phyloP scores from a whole-genome alignment of 2,888 invertebrate genomes.

The Agonopterix subpropinquella region DNA sequence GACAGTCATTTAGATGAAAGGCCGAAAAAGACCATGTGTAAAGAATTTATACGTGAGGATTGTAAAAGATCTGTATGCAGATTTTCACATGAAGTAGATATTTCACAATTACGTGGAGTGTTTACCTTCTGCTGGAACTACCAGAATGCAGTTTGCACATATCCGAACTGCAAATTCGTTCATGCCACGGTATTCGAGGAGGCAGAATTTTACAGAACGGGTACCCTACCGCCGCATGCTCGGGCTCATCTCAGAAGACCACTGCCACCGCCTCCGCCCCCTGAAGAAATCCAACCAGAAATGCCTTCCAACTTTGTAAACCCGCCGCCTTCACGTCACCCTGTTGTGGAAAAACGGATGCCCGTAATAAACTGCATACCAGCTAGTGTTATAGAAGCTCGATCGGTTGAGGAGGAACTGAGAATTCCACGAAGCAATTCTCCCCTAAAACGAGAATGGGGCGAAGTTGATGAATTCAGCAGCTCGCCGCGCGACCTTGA shows the following conservation, averaged over 20 bases:
- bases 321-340: constrained; percentile 9
- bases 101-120: constrained; percentile 36
- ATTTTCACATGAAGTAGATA: constrained; percentile 40
- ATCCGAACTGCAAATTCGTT: constrained; percentile 44
- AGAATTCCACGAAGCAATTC: constrained; percentile 1
- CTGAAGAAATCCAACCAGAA: constrained; percentile 10
- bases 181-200: constrained; percentile 55
- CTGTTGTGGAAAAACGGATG: constrained; percentile 5
- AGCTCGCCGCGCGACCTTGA: constrained; percentile 19
- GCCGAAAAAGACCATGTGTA: constrained; percentile 30
- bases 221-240: constrained; percentile 38
- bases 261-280: constrained; percentile 28
- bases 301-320: constrained; percentile 6
- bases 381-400: background rate
- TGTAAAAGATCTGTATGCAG: constrained; percentile 40
- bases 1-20: background rate
- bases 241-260: constrained; percentile 36
- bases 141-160: constrained; percentile 40
- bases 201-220: constrained; percentile 43
- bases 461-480: constrained; percentile 13
- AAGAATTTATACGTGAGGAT: constrained; percentile 45
- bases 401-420: background rate
- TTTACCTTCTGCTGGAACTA: constrained; percentile 53
- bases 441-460: constrained; percentile 17
- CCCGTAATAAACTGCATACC: background rate